Evolutionary conservation across 1,140 invertebrate genomes (phyloP).

Genomic region (Aphelinus certus): DNA sequence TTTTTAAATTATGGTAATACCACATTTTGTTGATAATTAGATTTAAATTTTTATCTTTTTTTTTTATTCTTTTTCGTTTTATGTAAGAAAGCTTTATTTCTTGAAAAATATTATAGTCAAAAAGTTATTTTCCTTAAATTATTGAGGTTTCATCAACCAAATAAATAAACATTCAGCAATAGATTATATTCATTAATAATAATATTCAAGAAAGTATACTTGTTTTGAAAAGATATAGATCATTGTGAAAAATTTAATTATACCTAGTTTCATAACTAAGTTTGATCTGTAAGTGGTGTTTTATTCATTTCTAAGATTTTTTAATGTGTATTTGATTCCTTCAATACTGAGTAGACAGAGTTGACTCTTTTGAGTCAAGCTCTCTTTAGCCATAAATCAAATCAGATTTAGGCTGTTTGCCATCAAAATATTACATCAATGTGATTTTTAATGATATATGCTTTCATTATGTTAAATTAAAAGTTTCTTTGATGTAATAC

Average conservation of each 20-base stretch:
- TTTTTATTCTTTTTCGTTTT: conserved; percentile 29
- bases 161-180: conserved; percentile 28
- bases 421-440: conserved; percentile 32
- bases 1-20: conserved; percentile 29
- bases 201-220: conserved; percentile 27
- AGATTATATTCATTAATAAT: conserved; percentile 33
- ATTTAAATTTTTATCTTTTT: conserved; percentile 34
- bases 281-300: conserved; percentile 20
- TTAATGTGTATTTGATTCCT: conserved; percentile 13
- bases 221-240: conserved; percentile 4
- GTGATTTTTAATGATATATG: conserved; percentile 24
- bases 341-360: conserved; percentile 5
- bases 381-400: conserved; percentile 14
- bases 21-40: conserved; percentile 25
- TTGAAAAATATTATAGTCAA: conserved; percentile 14
- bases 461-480: conserved; percentile 25
- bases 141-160: conserved; percentile 20
- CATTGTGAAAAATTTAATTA: conserved; percentile 15
- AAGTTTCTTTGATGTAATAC: conserved; percentile 33
- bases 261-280: conserved; percentile 18
- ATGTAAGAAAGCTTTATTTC: conserved; percentile 27
- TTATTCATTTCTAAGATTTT: conserved; percentile 20
- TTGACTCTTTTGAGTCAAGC: conserved; percentile 18
- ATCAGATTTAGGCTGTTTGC: conserved; percentile 15
- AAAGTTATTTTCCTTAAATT: conserved; percentile 32